phyloP scores from a whole-genome alignment of 1,140 invertebrate genomes.

The Orchestia grillus region DNA sequence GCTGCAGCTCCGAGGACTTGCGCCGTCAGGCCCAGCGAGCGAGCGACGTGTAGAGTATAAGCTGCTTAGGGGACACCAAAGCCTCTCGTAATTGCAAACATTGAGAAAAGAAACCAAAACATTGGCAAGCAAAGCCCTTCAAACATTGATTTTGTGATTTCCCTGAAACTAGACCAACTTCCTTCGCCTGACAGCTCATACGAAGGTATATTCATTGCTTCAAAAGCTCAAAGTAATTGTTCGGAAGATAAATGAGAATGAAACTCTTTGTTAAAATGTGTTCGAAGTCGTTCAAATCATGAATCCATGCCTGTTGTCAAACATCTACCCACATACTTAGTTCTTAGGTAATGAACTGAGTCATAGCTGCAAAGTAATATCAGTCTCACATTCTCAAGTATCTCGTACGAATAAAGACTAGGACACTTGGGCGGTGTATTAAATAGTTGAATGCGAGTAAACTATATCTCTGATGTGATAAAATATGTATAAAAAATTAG shows the following conservation, averaged over 20 bases:
- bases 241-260: neutral
- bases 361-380: neutral
- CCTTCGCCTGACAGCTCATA: neutral
- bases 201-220: neutral
- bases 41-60: constrained; percentile 47
- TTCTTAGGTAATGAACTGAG: neutral
- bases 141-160: constrained; percentile 56
- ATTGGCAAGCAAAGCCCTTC: constrained; percentile 39
- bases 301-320: neutral
- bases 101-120: constrained; percentile 54
- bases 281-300: neutral
- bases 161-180: neutral
- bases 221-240: neutral
- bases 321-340: neutral
- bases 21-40: constrained; percentile 18
- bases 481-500: too few relatives aligned
- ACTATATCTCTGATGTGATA: too few relatives aligned
- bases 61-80: constrained; percentile 49
- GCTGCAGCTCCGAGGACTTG: neutral
- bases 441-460: too few relatives aligned
- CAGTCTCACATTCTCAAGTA: neutral
- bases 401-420: too few relatives aligned
- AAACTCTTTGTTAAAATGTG: neutral
- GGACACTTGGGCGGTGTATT: too few relatives aligned
- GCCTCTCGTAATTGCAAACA: constrained; percentile 55